Evolutionary conservation across 2,113 vertebrate genomes (phyloP), one percentile per base, ranked within the genome.

Genomic region (Probosciger aterrimus): DNA sequence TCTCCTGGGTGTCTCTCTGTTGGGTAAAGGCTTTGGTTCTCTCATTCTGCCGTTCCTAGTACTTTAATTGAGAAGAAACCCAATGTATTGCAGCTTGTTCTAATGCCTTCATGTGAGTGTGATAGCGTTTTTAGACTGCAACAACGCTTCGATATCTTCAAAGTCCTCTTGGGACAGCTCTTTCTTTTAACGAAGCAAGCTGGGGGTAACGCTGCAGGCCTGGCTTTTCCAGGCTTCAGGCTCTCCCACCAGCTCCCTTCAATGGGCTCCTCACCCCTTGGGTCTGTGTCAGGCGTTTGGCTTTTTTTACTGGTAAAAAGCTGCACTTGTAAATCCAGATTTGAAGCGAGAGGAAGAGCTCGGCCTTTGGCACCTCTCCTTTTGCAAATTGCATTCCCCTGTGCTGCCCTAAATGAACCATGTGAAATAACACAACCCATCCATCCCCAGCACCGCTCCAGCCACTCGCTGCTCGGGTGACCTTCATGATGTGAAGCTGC

Each of bases 51-150:
- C 3, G 0, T 91, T 90, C 30, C 90, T 44, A 52, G 94, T 88
- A 86, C 70, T 92, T 92, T 41, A 71, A 81, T 25, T 28, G 76
- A 93, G 88, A 86, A 44, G 82, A 68, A 84, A 25, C 43, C 88
- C 43, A 14, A 53, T 55, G 60, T 88, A 71, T n/a, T 41, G 86
- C 95, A 86, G 90, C 96, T 96, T 96, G 47, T 86, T 57, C 92
- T 68, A 47, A 43, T 75, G 59, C 92, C 68, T 90, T 86, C 68
- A 50, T 73, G 37, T 94, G 20, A 90, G 82, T 16, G 82, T 63
- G 85, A 19, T 86, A 53, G 79, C 59, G 6, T 90, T 86, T 70
- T 63, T 37, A 86, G 93, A 83, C 47, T 60, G 88, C 92, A 89
- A 18, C 88, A 60, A 23, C 6, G 88, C 95, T 96, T 94, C 91